A percentile compares a stretch with the other conserved stretches of the same genome.
These are phyloP conservation scores for Melanophora roralis DNA, from an alignment of 2,888 invertebrate genomes.

Conservation along the genomic window DNA sequence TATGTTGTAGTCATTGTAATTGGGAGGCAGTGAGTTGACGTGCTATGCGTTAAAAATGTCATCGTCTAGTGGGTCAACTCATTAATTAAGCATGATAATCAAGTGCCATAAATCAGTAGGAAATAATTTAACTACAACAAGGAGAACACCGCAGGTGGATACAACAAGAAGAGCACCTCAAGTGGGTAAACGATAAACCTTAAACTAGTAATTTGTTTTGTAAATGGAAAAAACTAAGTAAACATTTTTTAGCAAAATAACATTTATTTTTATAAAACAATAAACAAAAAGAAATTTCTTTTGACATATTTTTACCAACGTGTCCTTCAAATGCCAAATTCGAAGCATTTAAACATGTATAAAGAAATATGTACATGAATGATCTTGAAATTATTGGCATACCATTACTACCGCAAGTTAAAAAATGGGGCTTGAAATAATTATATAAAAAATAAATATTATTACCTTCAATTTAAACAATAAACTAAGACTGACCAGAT, in stretches of 20 bases:
- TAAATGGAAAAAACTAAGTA: slow-evolving; percentile 2
- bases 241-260: neutral
- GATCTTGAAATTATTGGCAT: no score
- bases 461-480: no score
- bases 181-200: slow-evolving; percentile 35
- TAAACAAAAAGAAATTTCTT: slow-evolving; percentile 24
- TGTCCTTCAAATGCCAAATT: neutral
- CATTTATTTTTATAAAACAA: neutral
- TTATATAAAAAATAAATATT: no score
- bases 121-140: slow-evolving; percentile 54
- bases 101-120: slow-evolving; percentile 64
- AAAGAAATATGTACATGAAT: no score
- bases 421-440: no score
- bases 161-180: slow-evolving; percentile 46
- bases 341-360: no score
- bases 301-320: neutral
- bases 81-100: slow-evolving; percentile 66
- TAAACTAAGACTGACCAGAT: no score
- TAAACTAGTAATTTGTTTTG: slow-evolving; percentile 41
- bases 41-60: slow-evolving; percentile 62
- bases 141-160: slow-evolving; percentile 40
- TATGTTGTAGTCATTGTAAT: neutral
- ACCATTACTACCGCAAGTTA: no score
- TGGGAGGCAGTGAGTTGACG: slow-evolving; percentile 41
- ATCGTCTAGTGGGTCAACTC: slow-evolving; percentile 61